Percentiles rank a stretch among this genome's conserved stretches.
These are phyloP conservation scores for Zosterops borbonicus DNA, from an alignment of 2,113 vertebrate species.

Conservation along the genomic window DNA sequence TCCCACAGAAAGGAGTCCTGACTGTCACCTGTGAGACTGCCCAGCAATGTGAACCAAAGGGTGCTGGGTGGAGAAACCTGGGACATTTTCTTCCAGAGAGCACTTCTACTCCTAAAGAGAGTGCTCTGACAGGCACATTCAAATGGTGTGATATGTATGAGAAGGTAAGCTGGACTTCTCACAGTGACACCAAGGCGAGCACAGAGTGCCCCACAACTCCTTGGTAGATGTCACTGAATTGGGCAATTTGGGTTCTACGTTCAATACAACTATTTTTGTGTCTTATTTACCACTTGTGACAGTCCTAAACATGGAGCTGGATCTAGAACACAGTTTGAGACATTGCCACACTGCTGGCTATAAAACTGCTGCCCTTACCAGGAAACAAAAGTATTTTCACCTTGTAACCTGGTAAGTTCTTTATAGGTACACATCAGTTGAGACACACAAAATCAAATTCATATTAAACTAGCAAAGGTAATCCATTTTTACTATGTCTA, in stretches of 20 bases:
- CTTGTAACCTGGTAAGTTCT: neutral
- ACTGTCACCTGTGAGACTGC: rapidly evolving
- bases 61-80: neutral
- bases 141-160: rapidly evolving
- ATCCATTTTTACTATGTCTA: neutral
- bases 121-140: neutral
- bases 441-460: constrained; percentile 27
- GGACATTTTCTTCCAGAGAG: neutral
- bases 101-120: neutral
- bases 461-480: constrained; percentile 21
- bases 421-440: neutral
- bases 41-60: neutral
- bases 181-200: neutral
- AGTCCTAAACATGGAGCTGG: neutral
- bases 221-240: neutral
- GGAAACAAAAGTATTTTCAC: neutral
- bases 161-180: neutral
- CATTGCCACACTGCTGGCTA: neutral
- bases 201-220: neutral
- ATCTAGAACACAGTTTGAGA: neutral
- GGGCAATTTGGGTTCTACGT: neutral
- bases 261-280: neutral
- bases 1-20: neutral
- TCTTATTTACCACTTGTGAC: neutral
- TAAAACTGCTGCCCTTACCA: neutral